Evolutionary conservation across 2,888 invertebrate genomes (phyloP).

Genomic region (Eilema caniola): DNA sequence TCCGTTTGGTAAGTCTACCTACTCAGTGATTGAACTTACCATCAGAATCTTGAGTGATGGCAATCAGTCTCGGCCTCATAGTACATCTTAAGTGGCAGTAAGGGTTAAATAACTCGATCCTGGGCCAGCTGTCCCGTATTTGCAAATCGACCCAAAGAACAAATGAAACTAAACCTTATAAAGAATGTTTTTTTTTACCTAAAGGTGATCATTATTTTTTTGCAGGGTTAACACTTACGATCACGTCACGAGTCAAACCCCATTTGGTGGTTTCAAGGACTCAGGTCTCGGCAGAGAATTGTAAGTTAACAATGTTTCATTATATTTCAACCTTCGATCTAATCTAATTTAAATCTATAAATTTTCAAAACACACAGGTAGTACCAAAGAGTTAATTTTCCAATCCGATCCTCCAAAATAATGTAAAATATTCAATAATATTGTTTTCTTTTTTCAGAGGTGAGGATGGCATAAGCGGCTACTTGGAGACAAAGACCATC

Average conservation of each 20-base stretch:
- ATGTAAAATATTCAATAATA: no score
- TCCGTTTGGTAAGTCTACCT: conserved; percentile 89
- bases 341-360: neutral
- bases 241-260: conserved; percentile 90
- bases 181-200: no score
- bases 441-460: conserved; percentile 85
- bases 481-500: conserved; percentile 93
- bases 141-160: neutral
- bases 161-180: no score
- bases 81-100: neutral
- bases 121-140: neutral
- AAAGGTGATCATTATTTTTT: conserved; percentile 16
- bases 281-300: conserved; percentile 95
- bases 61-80: neutral
- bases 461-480: conserved; percentile 92
- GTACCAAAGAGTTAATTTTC: no score
- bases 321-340: neutral
- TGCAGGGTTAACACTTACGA: conserved; percentile 92
- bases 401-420: no score
- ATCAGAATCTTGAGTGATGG: neutral
- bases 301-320: conserved; percentile 68
- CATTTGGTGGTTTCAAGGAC: conserved; percentile 96
- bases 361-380: neutral
- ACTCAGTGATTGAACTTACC: no score
- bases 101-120: no score